Evolutionary conservation across 1,140 invertebrate genomes (phyloP), one percentile per base, ranked within the genome.

Genomic region (Leptinotarsa defecta): DNA sequence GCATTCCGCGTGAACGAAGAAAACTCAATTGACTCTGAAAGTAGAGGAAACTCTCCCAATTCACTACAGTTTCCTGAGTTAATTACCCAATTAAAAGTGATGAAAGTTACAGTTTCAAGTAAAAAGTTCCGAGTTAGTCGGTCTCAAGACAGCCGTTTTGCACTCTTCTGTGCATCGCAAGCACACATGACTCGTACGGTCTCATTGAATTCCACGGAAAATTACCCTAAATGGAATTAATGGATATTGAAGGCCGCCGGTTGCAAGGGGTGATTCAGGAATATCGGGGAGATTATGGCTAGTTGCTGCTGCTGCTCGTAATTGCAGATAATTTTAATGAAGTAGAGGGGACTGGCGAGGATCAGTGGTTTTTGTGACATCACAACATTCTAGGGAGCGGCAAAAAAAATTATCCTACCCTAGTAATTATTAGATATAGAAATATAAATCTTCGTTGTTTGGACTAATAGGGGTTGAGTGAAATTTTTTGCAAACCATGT

Each of bases 31-130:
- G 68, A 67, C 49, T n/a, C 67, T 34, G 71, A 74, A 74, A 74
- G 61, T 63, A 68, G 43, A 27, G 67, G n/a, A 48, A 68, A 68
- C 24, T 68, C 67, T 68, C 43, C 15, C 17, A 68, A 68, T 43
- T 34, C 24, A 27, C n/a, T 68, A 34, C 49, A 67, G 62, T 74
- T 67, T 68, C 67, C 64, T 22, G 48, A 61, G 67, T 67, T 74
- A 74, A 74, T 74, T 74, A 74, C 52, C 24, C 64, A 69, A 48
- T 74, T 74, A 68, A 67, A 74, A 74, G 64, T 62, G 73, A 74
- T 74, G 73, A 74, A 74, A 74, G 65, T 74, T n/a, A 49, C 73
- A 24, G 67, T 61, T 74, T 52, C 13, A 68, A 62, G 48, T 20
- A 64, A 73, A 73, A 73, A 73, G 57, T 62, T 63, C 8, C 5